Conservation (phyloP, 2,888 invertebrate genomes). For the Drosophila conformis region DNA sequence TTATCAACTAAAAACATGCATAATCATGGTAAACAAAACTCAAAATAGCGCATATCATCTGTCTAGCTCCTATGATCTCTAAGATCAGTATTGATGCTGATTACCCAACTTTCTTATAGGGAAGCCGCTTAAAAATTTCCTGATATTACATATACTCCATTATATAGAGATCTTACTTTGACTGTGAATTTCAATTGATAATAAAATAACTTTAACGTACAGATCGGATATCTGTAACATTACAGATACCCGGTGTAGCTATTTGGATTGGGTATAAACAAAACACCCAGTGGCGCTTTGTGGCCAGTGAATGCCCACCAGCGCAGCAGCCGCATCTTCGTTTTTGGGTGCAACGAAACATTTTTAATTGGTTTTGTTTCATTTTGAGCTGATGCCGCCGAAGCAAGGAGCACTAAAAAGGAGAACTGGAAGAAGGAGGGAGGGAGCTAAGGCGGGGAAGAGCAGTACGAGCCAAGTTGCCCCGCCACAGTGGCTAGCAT, state of each 20-base stretch:
- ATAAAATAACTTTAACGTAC: not conserved
- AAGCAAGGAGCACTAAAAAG: constrained; percentile 8
- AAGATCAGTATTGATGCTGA: not conserved
- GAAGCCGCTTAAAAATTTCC: not conserved
- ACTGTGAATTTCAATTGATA: not conserved
- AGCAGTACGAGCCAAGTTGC: constrained; percentile 15
- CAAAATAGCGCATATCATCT: not conserved
- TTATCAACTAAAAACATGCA: no score
- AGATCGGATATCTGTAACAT: not conserved
- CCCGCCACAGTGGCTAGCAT: constrained; percentile 80
- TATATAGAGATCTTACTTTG: not conserved
- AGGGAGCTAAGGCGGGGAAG: not conserved
- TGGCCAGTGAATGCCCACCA: constrained; percentile 67
- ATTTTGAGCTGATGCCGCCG: constrained; percentile 74
- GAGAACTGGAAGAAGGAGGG: not conserved
- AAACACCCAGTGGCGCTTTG: constrained; percentile 58
- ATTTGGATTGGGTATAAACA: constrained; percentile 13
- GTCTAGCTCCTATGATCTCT: not conserved
- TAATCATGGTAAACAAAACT: not conserved
- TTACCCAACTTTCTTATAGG: not conserved
- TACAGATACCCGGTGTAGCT: not conserved
- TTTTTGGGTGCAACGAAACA: constrained; percentile 82
- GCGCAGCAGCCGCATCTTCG: constrained; percentile 75
- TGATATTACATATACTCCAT: not conserved
- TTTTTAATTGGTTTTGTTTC: constrained; percentile 82